Conservation (phyloP, 1,140 invertebrate species). For the Macrotrachela quadricornifera region DNA sequence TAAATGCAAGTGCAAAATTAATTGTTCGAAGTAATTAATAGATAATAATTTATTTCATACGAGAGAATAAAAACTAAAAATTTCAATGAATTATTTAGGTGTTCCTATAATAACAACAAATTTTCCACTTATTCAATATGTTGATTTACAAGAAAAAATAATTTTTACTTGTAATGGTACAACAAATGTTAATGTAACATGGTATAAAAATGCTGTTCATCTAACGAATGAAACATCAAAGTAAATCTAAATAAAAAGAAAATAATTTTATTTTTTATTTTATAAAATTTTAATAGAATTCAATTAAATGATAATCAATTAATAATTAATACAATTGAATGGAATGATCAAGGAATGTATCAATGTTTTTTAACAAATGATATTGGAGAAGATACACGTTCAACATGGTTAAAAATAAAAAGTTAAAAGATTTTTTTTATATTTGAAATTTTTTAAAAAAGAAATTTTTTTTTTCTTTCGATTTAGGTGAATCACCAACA, state of each 20-base stretch:
- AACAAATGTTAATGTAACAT: constrained; percentile 6
- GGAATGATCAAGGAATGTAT: constrained; percentile 74
- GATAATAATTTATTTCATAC: too few species aligned
- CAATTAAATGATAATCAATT: background rate
- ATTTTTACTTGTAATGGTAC: constrained; percentile 1
- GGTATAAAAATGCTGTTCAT: constrained; percentile 7
- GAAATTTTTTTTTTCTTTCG: too few species aligned
- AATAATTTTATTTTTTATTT: background rate
- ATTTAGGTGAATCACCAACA: too few species aligned
- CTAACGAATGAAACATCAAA: background rate
- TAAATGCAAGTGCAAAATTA: too few species aligned
- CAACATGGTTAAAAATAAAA: constrained; percentile 79
- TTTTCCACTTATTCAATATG: too few species aligned
- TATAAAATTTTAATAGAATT: background rate
- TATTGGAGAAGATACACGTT: constrained; percentile 63
- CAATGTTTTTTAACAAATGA: constrained; percentile 73
- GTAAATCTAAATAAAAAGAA: background rate
- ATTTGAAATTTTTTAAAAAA: too few species aligned
- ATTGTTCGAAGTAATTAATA: too few species aligned
- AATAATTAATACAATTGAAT: constrained; percentile 50
- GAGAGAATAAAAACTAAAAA: too few species aligned
- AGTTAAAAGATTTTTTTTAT: constrained; percentile 29
- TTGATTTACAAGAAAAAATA: too few species aligned
- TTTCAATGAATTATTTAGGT: too few species aligned
- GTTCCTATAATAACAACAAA: too few species aligned